Conservation (phyloP, 2,888 invertebrate genomes). For the Ganaspis brasiliensis region DNA sequence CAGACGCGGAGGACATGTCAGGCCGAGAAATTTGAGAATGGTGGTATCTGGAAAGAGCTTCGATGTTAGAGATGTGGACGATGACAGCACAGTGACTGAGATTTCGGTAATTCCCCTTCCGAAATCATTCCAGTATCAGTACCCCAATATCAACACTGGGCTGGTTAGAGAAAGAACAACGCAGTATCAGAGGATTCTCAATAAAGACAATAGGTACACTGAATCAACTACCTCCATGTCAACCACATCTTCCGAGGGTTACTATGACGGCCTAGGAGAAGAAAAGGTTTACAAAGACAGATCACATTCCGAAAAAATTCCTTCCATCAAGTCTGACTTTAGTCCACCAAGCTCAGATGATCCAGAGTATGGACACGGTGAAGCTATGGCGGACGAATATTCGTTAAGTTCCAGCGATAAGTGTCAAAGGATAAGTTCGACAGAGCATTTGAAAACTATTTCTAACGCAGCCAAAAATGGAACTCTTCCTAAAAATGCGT, state of each 20-base stretch:
- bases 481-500: slow-evolving; percentile 71
- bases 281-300: slow-evolving; percentile 88
- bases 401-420: slow-evolving; percentile 82
- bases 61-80: slow-evolving; percentile 87
- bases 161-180: slow-evolving; percentile 81
- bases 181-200: slow-evolving; percentile 81
- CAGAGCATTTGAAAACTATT: slow-evolving; percentile 71
- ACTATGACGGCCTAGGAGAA: slow-evolving; percentile 84
- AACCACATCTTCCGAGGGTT: slow-evolving; percentile 79
- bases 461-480: slow-evolving; percentile 68
- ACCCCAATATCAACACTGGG: slow-evolving; percentile 79
- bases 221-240: slow-evolving; percentile 78
- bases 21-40: slow-evolving; percentile 88
- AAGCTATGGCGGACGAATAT: slow-evolving; percentile 85
- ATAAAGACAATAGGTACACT: slow-evolving; percentile 76
- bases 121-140: no score
- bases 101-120: slow-evolving; percentile 86
- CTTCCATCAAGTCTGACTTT: slow-evolving; percentile 75
- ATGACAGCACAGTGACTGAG: slow-evolving; percentile 85
- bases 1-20: slow-evolving; percentile 75
- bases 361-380: slow-evolving; percentile 83
- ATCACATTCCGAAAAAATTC: slow-evolving; percentile 83
- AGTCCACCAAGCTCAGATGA: slow-evolving; percentile 82
- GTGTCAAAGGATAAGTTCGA: slow-evolving; percentile 64
- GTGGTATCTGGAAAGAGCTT: slow-evolving; percentile 88